Evolutionary conservation across 2,797 vertebrate genomes (phyloP).

Genomic region (Onychomys leucogaster): DNA sequence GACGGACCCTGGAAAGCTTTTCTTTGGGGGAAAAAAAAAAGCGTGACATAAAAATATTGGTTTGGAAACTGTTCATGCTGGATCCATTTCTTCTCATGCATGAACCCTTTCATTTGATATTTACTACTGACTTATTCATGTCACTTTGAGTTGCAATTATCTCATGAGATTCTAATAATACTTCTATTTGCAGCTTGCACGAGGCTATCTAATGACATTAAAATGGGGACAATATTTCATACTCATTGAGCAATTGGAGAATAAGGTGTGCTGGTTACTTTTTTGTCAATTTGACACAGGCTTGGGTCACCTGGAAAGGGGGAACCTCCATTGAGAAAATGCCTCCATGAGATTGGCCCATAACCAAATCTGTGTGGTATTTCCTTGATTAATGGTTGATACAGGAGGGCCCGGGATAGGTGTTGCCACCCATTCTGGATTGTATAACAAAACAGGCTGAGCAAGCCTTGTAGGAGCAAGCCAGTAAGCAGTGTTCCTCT

Average conservation of each 20-base stretch:
- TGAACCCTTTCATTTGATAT: constrained; percentile 57
- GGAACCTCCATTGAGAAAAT: neutral
- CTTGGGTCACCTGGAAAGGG: neutral
- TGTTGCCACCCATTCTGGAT: neutral
- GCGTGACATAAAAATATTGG: constrained; percentile 59
- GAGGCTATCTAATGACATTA: neutral
- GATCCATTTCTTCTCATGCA: constrained; percentile 24
- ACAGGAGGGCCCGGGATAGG: neutral
- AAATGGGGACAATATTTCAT: neutral
- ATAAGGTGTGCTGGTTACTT: neutral
- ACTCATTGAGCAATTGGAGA: neutral
- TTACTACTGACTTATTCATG: constrained; percentile 43
- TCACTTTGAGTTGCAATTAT: constrained; percentile 60
- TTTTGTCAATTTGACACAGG: neutral
- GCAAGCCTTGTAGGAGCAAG: neutral
- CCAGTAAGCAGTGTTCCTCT: neutral
- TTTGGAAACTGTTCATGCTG: constrained; percentile 50
- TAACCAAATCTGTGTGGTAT: neutral
- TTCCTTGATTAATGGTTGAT: neutral
- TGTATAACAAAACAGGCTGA: neutral
- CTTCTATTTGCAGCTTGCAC: neutral
- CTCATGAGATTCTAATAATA: neutral
- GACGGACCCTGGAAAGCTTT: constrained; percentile 64
- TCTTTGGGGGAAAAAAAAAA: constrained; percentile 75
- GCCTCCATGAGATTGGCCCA: neutral